phyloP scores from a whole-genome alignment of 2,113 vertebrate species.

The Oostethus manadensis region DNA sequence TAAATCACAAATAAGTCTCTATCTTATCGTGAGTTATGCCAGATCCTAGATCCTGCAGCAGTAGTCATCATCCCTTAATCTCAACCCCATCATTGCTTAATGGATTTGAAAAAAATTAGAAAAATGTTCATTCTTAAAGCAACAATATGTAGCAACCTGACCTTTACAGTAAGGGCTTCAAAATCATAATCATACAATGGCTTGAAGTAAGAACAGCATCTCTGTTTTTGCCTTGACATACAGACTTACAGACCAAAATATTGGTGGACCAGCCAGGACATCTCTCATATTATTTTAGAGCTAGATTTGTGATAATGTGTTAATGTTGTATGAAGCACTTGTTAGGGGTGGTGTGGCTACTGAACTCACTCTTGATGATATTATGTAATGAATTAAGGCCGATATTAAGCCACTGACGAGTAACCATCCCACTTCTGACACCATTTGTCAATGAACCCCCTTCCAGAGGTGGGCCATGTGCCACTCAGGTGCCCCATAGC shows the following conservation, averaged over 20 bases:
- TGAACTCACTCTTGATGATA: no score
- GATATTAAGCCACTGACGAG: not conserved
- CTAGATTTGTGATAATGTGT: not conserved
- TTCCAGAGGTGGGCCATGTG: no score
- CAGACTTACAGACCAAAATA: no score
- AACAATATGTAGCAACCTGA: not conserved
- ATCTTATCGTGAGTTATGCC: constrained; percentile 51
- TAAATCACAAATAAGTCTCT: constrained; percentile 64
- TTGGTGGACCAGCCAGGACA: no score
- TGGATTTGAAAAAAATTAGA: constrained; percentile 35
- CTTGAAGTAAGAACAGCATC: not conserved
- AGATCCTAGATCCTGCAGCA: constrained; percentile 49
- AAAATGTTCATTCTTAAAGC: not conserved
- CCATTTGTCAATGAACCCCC: not conserved
- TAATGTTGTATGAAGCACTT: not conserved
- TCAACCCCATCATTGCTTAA: constrained; percentile 56
- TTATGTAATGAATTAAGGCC: not conserved
- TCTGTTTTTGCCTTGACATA: not conserved
- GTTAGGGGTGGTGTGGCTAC: no score
- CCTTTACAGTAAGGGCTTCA: not conserved
- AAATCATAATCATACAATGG: not conserved
- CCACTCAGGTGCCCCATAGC: no score
- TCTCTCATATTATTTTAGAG: not conserved
- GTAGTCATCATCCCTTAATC: constrained; percentile 58
- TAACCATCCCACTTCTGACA: not conserved